These are phyloP conservation scores for Apaloderma vittatum DNA, from an alignment of 2,113 vertebrate species.

Conservation along the genomic window DNA sequence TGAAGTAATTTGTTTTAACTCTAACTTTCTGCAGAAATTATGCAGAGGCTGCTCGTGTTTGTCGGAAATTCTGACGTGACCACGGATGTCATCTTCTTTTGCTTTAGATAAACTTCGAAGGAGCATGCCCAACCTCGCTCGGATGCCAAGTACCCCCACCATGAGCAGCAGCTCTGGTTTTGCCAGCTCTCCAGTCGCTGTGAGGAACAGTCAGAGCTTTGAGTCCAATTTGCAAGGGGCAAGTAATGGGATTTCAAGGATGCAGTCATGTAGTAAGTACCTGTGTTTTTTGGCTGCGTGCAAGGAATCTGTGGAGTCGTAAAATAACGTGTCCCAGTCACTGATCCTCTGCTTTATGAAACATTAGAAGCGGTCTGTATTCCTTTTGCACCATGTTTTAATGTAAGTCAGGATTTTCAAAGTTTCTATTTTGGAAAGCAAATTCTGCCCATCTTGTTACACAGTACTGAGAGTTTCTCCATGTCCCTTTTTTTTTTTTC, in stretches of 20 bases:
- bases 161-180: constrained; percentile 77
- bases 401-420: background rate
- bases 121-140: constrained; percentile 96
- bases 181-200: constrained; percentile 82
- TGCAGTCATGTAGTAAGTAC: constrained; percentile 93
- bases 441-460: background rate
- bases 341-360: background rate
- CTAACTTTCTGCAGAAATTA: background rate
- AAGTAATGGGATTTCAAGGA: constrained; percentile 88
- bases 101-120: constrained; percentile 91
- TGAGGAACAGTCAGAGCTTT: constrained; percentile 95
- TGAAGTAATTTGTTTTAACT: background rate
- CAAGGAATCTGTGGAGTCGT: background rate
- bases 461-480: background rate
- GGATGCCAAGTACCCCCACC: constrained; percentile 84
- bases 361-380: background rate
- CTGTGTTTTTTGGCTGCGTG: rapidly evolving
- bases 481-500: background rate
- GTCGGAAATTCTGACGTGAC: background rate
- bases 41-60: background rate
- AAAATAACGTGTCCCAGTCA: rapidly evolving
- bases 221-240: constrained; percentile 89
- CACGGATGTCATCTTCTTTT: background rate
- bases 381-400: background rate
- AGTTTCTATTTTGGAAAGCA: background rate